Base-by-base conservation (phyloP, 2,797 vertebrate genomes). In the Podargus strigoides region DNA sequence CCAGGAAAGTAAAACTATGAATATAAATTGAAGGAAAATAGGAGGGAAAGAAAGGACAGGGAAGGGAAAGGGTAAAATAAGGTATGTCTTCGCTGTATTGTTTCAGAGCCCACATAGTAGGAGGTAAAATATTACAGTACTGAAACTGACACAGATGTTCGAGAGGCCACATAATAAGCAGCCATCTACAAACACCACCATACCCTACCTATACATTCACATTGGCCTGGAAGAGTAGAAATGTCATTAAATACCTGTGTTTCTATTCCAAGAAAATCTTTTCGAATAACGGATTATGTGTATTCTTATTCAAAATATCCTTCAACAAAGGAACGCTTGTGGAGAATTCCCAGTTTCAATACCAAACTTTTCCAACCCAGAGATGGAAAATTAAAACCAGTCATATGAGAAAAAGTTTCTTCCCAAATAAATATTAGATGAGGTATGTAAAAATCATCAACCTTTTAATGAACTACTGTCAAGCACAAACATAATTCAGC, bases 391-490 rank as follows among this genome's bases (percentile, higher is more conserved):
- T 86, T 88, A 88, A 91, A 95, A 67, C 79, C 74, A 93, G 76
- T 36, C 63, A 70, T 63, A 90, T 7, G 56, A 96, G 87, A 87
- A 92, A 78, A 91, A 67, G 41, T 59, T 93, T 81, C 70, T 91
- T 91, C 73, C 83, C 73, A 70, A 89, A 93, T 93, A 95, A 93
- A 78, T 93, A 92, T 83, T 90, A 90, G 47, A 95, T 94, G 81
- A 93, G 94, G 63, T 68, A 93, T 89, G 79, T 84, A 89, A 94
- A 96, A 96, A 86, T 76, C 70, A 84, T 92, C 84, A 96, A 50
- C 44, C 59, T 66, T 91, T 86, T 91, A 94, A 96, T 82, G 66
- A 95, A 91, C 92, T 88, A 90, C 73, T 90, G 73, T 78, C 87
- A 87, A 87, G 77, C 22, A 63, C 60, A 95, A 49, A 44, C 78